Conservation (phyloP, 2,888 invertebrate species). For the Polia nebulosa region DNA sequence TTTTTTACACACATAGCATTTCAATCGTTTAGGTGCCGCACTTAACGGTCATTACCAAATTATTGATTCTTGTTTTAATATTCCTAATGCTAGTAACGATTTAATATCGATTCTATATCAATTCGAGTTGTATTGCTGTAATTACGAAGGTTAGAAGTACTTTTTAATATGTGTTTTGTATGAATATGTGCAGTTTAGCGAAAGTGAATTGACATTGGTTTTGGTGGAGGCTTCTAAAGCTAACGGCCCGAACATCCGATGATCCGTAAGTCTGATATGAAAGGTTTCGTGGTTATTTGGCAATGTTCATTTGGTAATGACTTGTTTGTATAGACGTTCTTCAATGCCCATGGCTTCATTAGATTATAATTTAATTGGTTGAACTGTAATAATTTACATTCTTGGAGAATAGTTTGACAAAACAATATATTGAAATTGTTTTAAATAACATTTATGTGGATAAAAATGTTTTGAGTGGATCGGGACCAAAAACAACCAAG, state of each 20-base stretch:
- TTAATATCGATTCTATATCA: slow-evolving; percentile 31
- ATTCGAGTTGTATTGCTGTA: slow-evolving; percentile 27
- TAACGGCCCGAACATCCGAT: slow-evolving; percentile 56
- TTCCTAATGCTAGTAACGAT: slow-evolving; percentile 12
- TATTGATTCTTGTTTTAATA: slow-evolving; percentile 17
- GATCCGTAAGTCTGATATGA: slow-evolving; percentile 48
- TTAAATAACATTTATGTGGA: neutral
- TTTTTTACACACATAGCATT: slow-evolving; percentile 23
- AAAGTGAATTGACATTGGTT: slow-evolving; percentile 63
- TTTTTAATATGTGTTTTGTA: slow-evolving; percentile 14
- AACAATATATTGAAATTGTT: neutral
- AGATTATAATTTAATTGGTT: too few species aligned
- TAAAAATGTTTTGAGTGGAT: neutral
- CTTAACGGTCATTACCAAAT: slow-evolving; percentile 40
- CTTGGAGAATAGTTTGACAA: neutral
- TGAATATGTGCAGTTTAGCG: slow-evolving; percentile 37
- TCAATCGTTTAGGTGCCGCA: slow-evolving; percentile 31
- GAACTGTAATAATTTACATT: too few species aligned
- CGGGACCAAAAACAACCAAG: neutral
- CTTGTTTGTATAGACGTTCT: slow-evolving; percentile 8
- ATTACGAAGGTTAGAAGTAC: slow-evolving; percentile 39
- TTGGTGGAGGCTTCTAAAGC: slow-evolving; percentile 36
- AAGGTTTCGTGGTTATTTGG: slow-evolving; percentile 15
- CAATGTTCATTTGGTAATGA: slow-evolving; percentile 30
- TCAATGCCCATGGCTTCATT: slow-evolving; percentile 12